Evolutionary conservation across 1,140 invertebrate genomes (phyloP).

Genomic region (Drosophila carrolli): DNA sequence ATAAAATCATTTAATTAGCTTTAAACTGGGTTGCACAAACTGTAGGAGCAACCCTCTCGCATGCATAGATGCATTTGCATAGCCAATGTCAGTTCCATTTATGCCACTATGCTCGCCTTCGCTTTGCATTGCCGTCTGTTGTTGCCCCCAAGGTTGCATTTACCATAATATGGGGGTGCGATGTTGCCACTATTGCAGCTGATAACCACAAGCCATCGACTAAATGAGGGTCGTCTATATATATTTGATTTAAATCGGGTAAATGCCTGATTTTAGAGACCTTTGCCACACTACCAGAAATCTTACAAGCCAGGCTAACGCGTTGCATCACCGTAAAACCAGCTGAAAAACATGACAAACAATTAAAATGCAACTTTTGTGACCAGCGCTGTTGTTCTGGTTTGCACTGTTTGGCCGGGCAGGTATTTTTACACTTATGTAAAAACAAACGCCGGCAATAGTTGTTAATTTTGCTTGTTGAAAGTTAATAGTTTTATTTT

Average conservation of each 20-base stretch:
- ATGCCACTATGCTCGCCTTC: conserved; percentile 61
- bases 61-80: conserved; percentile 59
- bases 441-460: conserved; percentile 45
- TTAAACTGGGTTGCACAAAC: not conserved
- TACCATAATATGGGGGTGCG: conserved; percentile 70
- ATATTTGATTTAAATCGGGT: not conserved
- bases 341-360: conserved; percentile 33
- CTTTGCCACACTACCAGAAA: not conserved
- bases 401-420: conserved; percentile 6
- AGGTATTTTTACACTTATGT: conserved; percentile 42
- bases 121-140: conserved; percentile 47
- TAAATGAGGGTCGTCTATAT: conserved; percentile 22
- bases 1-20: no score
- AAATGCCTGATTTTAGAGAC: not conserved
- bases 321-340: conserved; percentile 28
- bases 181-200: conserved; percentile 34
- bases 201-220: conserved; percentile 32
- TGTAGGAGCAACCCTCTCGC: conserved; percentile 31
- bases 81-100: conserved; percentile 71
- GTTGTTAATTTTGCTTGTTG: conserved; percentile 50
- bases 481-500: conserved; percentile 61
- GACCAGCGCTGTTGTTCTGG: conserved; percentile 29
- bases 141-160: conserved; percentile 63
- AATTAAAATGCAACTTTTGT: conserved; percentile 40
- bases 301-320: conserved; percentile 2